Evolutionary conservation across 1,140 invertebrate genomes (phyloP).

Genomic region (Aethina tumida): DNA sequence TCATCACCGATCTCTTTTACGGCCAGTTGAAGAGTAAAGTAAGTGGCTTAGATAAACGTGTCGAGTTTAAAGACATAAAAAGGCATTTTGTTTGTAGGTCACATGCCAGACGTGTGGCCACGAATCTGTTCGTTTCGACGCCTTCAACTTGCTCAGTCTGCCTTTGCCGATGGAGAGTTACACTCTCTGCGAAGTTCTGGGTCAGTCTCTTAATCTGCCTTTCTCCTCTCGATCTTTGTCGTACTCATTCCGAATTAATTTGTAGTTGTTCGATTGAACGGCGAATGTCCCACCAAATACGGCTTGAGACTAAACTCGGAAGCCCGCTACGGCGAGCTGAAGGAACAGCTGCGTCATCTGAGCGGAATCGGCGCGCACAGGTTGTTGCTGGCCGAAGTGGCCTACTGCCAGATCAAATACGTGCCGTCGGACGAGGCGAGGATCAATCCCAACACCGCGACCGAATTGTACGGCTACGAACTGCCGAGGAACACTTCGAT

Average conservation of each 20-base stretch:
- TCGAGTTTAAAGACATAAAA: too few species aligned
- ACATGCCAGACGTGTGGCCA: conserved; percentile 69
- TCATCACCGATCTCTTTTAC: conserved; percentile 84
- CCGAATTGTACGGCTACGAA: conserved; percentile 41
- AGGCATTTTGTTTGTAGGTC: conserved; percentile 34
- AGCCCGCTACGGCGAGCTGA: conserved; percentile 62
- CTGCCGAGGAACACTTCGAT: conserved; percentile 24
- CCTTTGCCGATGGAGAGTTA: conserved; percentile 75
- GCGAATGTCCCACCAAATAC: conserved; percentile 70
- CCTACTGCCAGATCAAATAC: conserved; percentile 42
- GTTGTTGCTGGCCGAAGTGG: conserved; percentile 59
- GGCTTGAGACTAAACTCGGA: conserved; percentile 71
- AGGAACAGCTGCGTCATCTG: conserved; percentile 55
- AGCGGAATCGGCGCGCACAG: conserved; percentile 50
- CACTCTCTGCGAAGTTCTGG: conserved; percentile 61
- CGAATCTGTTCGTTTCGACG: conserved; percentile 78
- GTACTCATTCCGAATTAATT: conserved; percentile 4
- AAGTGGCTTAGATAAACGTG: too few species aligned
- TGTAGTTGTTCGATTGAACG: conserved; percentile 62
- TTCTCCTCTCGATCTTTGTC: neutral
- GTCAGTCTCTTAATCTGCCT: conserved; percentile 35
- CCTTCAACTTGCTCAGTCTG: conserved; percentile 78
- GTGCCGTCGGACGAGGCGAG: conserved; percentile 23
- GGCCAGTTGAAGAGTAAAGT: conserved; percentile 78
- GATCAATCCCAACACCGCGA: conserved; percentile 29